Conservation (phyloP, 2,888 invertebrate genomes). For the Drosophila paranaensis region DNA sequence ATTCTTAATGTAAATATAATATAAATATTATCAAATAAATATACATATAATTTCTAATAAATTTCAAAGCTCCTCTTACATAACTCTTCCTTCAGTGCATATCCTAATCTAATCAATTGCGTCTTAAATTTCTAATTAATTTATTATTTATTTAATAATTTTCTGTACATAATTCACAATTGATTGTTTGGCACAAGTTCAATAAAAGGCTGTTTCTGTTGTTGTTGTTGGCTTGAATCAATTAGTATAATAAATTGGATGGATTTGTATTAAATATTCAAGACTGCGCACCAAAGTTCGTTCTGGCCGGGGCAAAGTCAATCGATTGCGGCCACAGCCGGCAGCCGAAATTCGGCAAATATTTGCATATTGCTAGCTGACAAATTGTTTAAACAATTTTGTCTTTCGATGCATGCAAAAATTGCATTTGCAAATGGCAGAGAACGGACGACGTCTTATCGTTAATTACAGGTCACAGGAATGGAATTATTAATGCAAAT, state of each 20-base stretch:
- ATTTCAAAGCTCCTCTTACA: no score
- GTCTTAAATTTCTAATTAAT: conserved; percentile 1
- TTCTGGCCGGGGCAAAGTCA: background rate
- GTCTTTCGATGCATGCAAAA: conserved; percentile 25
- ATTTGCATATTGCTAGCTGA: conserved; percentile 44
- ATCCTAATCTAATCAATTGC: background rate
- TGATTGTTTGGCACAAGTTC: conserved; percentile 5
- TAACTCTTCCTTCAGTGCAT: background rate
- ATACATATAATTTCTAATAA: no score
- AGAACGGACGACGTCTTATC: conserved; percentile 11
- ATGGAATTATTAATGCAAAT: conserved; percentile 70
- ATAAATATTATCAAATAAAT: background rate
- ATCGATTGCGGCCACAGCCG: conserved; percentile 19
- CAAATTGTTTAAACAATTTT: conserved; percentile 49
- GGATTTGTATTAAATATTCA: conserved; percentile 19
- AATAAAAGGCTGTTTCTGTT: background rate
- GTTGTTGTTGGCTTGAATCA: conserved; percentile 1
- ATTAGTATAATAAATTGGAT: conserved; percentile 19
- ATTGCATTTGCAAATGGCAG: conserved; percentile 24
- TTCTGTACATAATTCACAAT: background rate
- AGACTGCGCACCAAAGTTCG: background rate
- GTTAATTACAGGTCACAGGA: conserved; percentile 61
- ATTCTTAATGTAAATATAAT: background rate
- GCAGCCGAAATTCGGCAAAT: conserved; percentile 34
- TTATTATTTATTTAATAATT: conserved; percentile 9